Conservation (phyloP, 2,888 invertebrate genomes). For the Nephrotoma flavescens region DNA sequence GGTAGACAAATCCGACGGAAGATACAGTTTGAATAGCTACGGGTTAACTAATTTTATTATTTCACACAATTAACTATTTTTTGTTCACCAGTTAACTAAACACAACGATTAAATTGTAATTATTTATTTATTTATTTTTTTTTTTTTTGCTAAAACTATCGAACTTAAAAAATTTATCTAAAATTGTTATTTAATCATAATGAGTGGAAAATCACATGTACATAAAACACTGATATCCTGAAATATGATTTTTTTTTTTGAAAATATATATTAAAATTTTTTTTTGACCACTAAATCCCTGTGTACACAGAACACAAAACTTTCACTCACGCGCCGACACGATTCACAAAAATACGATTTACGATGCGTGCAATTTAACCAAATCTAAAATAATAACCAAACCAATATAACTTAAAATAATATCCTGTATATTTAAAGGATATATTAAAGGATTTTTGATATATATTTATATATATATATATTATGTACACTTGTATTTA, state of each 20-base stretch:
- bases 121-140: background rate
- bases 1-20: slow-evolving; percentile 9
- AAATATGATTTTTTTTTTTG: background rate
- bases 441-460: background rate
- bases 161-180: background rate
- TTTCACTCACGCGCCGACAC: background rate
- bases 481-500: background rate
- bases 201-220: background rate
- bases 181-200: background rate
- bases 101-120: background rate
- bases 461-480: background rate
- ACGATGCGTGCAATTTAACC: background rate
- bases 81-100: background rate
- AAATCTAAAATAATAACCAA: background rate
- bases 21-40: slow-evolving; percentile 10
- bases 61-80: background rate
- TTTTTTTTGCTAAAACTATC: background rate
- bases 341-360: background rate
- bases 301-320: background rate
- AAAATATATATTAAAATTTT: background rate
- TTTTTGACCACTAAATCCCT: background rate
- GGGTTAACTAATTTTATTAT: background rate
- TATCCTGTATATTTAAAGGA: background rate
- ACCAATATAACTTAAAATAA: background rate
- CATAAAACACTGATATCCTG: background rate